These are phyloP conservation scores for Lochmaea capreae DNA, from an alignment of 2,888 invertebrate genomes.

Conservation along the genomic window DNA sequence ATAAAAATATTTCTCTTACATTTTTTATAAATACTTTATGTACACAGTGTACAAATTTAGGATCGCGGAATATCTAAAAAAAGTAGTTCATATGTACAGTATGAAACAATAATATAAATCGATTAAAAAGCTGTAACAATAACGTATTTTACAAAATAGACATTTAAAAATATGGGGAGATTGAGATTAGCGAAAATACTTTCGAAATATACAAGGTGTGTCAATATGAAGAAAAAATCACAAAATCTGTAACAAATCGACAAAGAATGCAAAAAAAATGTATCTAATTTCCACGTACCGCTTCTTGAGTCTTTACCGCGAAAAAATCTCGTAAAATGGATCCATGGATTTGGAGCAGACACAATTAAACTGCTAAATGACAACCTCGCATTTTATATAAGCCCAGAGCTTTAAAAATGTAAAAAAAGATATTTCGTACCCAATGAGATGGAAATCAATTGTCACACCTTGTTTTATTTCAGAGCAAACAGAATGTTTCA, in stretches of 20 bases:
- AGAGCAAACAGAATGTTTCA: background rate
- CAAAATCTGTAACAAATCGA: no score
- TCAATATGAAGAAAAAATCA: no score
- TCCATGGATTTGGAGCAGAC: no score
- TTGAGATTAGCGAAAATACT: background rate
- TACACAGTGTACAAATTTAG: constrained; percentile 46
- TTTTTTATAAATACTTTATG: constrained; percentile 51
- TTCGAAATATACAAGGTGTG: background rate
- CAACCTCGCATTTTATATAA: no score
- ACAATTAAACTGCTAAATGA: background rate
- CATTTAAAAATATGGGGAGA: background rate
- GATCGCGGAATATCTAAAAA: constrained; percentile 38
- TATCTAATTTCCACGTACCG: no score
- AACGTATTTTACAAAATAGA: constrained; percentile 21
- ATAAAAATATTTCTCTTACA: constrained; percentile 50
- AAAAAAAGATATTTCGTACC: no score
- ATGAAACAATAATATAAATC: constrained; percentile 14
- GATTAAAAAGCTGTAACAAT: background rate
- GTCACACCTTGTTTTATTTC: background rate
- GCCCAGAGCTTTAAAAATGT: no score
- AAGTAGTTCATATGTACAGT: constrained; percentile 32
- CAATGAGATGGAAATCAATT: background rate
- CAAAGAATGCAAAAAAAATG: no score
- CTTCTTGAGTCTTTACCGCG: no score
- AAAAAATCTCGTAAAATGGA: no score